Conservation (phyloP, 53 echinoderm and acorn worm genomes). For the Stichopus horrens region DNA sequence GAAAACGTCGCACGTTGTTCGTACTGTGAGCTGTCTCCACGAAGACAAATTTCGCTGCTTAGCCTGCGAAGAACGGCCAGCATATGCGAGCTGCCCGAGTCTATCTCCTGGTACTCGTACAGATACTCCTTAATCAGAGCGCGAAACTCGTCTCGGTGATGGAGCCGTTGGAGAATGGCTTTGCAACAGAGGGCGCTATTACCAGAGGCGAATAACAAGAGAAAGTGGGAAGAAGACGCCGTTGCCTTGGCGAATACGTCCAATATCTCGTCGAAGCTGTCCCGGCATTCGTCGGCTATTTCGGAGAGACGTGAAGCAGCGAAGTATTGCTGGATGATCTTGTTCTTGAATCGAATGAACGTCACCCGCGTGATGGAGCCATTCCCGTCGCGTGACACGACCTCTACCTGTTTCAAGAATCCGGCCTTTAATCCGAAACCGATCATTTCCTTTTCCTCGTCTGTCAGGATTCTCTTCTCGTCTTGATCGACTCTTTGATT, state of each 20-base stretch:
- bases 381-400: neutral
- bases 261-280: neutral
- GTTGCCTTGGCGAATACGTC: neutral
- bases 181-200: constrained; percentile 33
- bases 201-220: constrained; percentile 17
- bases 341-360: constrained; percentile 36
- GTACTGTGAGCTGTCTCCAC: constrained; percentile 21
- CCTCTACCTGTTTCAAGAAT: neutral
- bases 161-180: neutral
- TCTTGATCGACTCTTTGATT: constrained; percentile 4
- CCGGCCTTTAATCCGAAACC: constrained; percentile 13
- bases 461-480: constrained; percentile 13
- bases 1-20: constrained; percentile 38
- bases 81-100: neutral
- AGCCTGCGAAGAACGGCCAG: constrained; percentile 10
- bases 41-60: neutral
- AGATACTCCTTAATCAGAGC: constrained; percentile 1
- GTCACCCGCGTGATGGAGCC: neutral
- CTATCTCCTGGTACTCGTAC: constrained; percentile 24
- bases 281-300: neutral
- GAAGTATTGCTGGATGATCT: constrained; percentile 25
- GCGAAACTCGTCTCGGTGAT: constrained; percentile 3
- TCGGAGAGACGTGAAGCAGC: constrained; percentile 14
- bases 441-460: constrained; percentile 30
- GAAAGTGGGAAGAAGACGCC: neutral